Percentiles rank a stretch among this genome's conserved stretches.
Conservation (phyloP, 2,113 vertebrate species). For the Scophthalmus maximus region DNA sequence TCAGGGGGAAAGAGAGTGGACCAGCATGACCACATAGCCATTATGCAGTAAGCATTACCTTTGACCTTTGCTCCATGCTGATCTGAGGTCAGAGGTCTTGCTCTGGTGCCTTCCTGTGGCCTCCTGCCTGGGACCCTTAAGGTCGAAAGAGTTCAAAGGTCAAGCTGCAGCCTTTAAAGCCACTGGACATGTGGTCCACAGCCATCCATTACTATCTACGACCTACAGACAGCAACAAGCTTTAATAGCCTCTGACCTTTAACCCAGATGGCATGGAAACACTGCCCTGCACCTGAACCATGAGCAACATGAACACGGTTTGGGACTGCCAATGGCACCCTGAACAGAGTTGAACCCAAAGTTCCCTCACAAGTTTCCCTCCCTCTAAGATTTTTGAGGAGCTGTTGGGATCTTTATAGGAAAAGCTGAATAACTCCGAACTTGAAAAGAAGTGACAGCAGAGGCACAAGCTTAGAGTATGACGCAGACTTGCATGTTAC, state of each 20-base stretch:
- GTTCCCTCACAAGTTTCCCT: no score
- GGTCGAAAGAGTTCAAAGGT: constrained; percentile 69
- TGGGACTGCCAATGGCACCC: not conserved
- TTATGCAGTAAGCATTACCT: constrained; percentile 61
- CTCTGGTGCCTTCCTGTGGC: constrained; percentile 56
- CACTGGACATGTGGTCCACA: constrained; percentile 56
- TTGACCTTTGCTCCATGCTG: constrained; percentile 58
- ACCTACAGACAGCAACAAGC: constrained; percentile 68
- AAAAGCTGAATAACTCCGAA: constrained; percentile 9
- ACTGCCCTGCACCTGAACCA: constrained; percentile 62
- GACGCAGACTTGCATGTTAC: constrained; percentile 1
- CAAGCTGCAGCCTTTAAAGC: constrained; percentile 66
- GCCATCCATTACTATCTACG: constrained; percentile 65
- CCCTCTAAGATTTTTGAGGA: constrained; percentile 4
- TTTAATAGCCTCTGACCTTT: constrained; percentile 74
- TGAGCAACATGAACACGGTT: constrained; percentile 28
- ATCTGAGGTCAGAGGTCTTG: constrained; percentile 57
- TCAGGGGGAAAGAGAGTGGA: not conserved
- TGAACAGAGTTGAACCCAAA: constrained; percentile 31
- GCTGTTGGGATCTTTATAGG: not conserved
- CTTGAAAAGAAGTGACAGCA: not conserved
- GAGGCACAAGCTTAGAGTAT: constrained; percentile 8
- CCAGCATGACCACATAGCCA: constrained; percentile 46
- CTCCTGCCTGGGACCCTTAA: constrained; percentile 43
- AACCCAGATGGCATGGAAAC: constrained; percentile 61